Percentiles rank a stretch among this genome's conserved stretches.
These are phyloP conservation scores for Neoarius graeffei DNA, from an alignment of 2,113 vertebrate species.

Conservation along the genomic window DNA sequence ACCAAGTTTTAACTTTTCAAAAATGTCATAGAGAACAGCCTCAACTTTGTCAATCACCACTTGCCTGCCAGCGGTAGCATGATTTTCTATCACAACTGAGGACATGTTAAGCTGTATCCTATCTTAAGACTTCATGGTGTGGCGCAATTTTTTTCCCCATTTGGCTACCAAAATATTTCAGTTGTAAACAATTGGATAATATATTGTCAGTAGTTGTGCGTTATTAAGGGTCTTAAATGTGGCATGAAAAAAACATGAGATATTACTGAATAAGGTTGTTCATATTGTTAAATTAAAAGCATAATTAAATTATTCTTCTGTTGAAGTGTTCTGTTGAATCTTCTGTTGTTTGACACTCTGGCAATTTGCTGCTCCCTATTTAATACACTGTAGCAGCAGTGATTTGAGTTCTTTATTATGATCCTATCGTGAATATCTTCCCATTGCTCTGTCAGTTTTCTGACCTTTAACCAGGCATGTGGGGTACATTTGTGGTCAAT, in stretches of 20 bases:
- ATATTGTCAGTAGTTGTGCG: background rate
- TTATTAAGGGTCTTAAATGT: background rate
- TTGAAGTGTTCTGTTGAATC: background rate
- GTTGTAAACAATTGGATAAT: background rate
- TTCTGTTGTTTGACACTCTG: background rate
- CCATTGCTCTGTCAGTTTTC: background rate
- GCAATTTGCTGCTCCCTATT: background rate
- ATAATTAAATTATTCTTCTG: too few relatives aligned
- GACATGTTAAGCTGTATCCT: background rate
- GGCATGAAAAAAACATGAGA: background rate
- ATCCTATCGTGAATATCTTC: background rate
- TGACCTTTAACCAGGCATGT: background rate
- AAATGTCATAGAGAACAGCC: background rate
- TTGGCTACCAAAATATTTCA: background rate
- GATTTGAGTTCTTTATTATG: background rate
- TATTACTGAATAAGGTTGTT: background rate
- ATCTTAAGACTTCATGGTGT: background rate
- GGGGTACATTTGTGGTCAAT: background rate
- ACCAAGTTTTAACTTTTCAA: background rate
- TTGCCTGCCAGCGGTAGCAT: background rate
- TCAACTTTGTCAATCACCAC: background rate
- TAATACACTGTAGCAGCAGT: background rate
- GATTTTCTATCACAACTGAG: background rate
- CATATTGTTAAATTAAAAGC: background rate
- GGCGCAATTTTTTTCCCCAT: background rate